Evolutionary conservation across 92 coral and sea anemone genomes (phyloP).

Genomic region (Ricordea florida): DNA sequence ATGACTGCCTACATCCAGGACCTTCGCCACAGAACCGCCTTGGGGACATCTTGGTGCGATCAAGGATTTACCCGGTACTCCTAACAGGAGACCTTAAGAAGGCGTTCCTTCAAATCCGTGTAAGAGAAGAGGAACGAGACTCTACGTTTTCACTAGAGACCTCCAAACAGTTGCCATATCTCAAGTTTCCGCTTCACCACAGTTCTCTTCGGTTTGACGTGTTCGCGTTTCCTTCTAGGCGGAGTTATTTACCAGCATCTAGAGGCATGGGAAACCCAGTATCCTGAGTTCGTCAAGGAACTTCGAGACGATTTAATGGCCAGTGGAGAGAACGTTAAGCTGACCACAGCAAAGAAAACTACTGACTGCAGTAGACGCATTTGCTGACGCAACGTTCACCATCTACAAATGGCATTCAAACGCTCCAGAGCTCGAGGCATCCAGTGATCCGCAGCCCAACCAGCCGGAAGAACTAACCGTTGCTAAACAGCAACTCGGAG

Average conservation of each 20-base stretch:
- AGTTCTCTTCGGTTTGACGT: conserved; percentile 45
- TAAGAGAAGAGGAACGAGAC: conserved; percentile 34
- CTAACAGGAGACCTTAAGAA: no score
- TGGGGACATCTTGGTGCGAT: neutral
- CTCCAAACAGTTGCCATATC: neutral
- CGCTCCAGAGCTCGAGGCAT: conserved; percentile 21
- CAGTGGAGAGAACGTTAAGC: conserved; percentile 8
- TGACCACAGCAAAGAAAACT: conserved; percentile 24
- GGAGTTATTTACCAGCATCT: no score
- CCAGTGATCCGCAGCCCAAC: conserved; percentile 11
- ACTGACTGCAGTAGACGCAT: conserved; percentile 12
- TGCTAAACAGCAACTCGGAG: conserved; percentile 56
- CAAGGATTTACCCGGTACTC: neutral
- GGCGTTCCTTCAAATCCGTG: conserved; percentile 13
- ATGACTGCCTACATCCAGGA: neutral
- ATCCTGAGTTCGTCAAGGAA: conserved; percentile 20
- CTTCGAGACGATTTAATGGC: conserved; percentile 7
- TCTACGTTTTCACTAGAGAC: conserved; percentile 31
- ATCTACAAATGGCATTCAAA: conserved; percentile 34
- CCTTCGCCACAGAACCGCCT: neutral
- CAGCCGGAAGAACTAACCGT: conserved; percentile 32
- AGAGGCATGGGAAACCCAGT: conserved; percentile 2
- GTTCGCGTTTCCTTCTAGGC: no score
- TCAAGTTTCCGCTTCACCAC: conserved; percentile 27
- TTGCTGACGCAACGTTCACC: conserved; percentile 26